phyloP scores from a whole-genome alignment of 2,113 vertebrate species.

The Sterrhoptilus dennistouni region DNA sequence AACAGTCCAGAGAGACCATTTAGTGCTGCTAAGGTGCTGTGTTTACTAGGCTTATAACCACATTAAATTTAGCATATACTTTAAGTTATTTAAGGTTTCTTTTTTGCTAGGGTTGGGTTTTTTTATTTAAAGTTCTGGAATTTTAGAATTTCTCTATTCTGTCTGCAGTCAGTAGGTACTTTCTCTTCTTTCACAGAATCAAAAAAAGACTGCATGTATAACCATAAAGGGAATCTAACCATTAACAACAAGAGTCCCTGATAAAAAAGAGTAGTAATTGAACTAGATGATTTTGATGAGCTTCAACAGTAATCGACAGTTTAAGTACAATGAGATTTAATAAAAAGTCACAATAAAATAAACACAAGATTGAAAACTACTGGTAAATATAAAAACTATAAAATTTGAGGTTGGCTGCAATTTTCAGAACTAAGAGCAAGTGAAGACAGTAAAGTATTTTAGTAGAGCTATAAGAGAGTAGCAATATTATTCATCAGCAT shows the following conservation, averaged over 20 bases:
- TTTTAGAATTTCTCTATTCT: background rate
- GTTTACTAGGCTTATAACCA: background rate
- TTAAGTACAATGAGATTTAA: background rate
- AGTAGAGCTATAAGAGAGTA: background rate
- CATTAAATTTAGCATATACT: background rate
- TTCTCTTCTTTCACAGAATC: background rate
- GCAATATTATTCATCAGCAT: conserved; percentile 15
- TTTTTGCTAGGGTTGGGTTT: background rate
- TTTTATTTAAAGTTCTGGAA: background rate
- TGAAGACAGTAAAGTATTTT: conserved; percentile 9
- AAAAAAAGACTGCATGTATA: background rate
- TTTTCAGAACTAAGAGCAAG: background rate
- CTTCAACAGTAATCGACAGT: background rate
- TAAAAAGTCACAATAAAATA: conserved; percentile 20
- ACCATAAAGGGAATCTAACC: background rate
- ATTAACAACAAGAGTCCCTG: background rate
- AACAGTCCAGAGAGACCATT: background rate
- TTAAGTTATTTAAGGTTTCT: background rate
- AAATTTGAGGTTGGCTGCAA: background rate
- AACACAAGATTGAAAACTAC: background rate
- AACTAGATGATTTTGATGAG: background rate
- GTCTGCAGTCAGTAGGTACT: background rate
- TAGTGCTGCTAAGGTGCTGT: background rate
- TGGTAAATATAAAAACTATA: conserved; percentile 10
- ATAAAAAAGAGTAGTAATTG: background rate